Evolutionary conservation across 2,888 invertebrate species (phyloP), one percentile per base, ranked within the genome.

Genomic region (Ecliptopera silaceata): DNA sequence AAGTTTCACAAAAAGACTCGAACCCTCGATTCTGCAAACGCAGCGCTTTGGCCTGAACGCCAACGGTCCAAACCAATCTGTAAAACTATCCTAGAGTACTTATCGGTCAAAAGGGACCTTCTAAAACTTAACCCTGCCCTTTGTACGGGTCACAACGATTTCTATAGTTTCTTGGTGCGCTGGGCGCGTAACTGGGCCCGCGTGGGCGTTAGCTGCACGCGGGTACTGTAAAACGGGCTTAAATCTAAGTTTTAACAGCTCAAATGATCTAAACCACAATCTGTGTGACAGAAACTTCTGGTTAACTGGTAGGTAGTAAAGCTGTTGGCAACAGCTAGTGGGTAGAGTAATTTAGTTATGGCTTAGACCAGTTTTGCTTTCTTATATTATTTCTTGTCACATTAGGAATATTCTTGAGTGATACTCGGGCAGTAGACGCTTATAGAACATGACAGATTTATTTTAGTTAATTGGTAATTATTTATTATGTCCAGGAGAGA

Each of bases 171-270:
- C 90, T 88, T 90, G 89, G 89, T 79, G 86, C 85, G 88, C 85
- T 59, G 38, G 59, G 82, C 87, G 88, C 87, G 57, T 44, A 55
- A 61, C 72, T 67, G 76, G 77, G 68, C 86, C 88, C 86, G 84
- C 81, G 84, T 84, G 88, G 90, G 89, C 87, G 20, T 11, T 0
- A 2, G 86, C 89, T 66, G 86, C 90, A 84, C 85, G 81, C 86
- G 87, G 88, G 86, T 63, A 87, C 90, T 78, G 87, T 63, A 34
- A 70, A 81, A 84, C 88, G 80, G 90, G 66, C 85, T 86, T 85
- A 84, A 6, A 13, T 31, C 77, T 84, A 83, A 63, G 73, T 77
- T 80, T 77, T 0, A 12, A 29, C 2, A 11, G 34, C 38, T 54
- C n/a, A 32, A 46, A 20, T 49, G 29, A 43, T 50, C 47, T 41